A percentile compares a stretch with the other conserved stretches of the same genome.
phyloP scores from a whole-genome alignment of 2,888 invertebrate species.

The Athalia cordata region DNA sequence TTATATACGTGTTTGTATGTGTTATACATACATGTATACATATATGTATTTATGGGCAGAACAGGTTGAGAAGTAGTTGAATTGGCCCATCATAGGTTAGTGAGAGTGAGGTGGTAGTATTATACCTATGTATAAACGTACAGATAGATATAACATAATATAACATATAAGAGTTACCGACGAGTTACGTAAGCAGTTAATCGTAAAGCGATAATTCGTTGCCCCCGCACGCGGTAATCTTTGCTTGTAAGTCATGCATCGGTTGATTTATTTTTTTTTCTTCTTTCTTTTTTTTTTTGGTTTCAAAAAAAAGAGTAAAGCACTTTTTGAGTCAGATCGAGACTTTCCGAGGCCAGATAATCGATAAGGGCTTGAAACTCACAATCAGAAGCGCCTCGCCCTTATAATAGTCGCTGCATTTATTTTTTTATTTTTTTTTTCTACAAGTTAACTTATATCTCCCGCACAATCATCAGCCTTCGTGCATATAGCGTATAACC shows the following conservation, averaged over 20 bases:
- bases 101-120: too few relatives aligned
- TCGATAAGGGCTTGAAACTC: conserved; percentile 3
- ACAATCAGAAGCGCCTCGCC: not conserved
- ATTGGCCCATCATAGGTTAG: conserved; percentile 12
- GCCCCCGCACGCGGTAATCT: conserved; percentile 14
- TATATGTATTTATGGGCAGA: too few relatives aligned
- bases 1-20: not conserved
- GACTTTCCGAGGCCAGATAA: not conserved
- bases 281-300: not conserved
- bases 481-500: too few relatives aligned
- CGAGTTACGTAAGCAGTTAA: conserved; percentile 32
- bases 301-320: not conserved
- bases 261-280: too few relatives aligned
- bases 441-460: too few relatives aligned
- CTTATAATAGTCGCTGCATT: not conserved
- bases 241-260: conserved; percentile 11
- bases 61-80: not conserved
- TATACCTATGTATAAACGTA: too few relatives aligned
- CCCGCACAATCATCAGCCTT: too few relatives aligned
- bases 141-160: not conserved
- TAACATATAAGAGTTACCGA: not conserved
- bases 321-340: not conserved
- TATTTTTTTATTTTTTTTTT: not conserved
- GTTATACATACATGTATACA: too few relatives aligned
- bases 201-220: conserved; percentile 36